Evolutionary conservation across 2,888 invertebrate genomes (phyloP), one percentile per base, ranked within the genome.

Genomic region (Branchipolynoe longqiensis): DNA sequence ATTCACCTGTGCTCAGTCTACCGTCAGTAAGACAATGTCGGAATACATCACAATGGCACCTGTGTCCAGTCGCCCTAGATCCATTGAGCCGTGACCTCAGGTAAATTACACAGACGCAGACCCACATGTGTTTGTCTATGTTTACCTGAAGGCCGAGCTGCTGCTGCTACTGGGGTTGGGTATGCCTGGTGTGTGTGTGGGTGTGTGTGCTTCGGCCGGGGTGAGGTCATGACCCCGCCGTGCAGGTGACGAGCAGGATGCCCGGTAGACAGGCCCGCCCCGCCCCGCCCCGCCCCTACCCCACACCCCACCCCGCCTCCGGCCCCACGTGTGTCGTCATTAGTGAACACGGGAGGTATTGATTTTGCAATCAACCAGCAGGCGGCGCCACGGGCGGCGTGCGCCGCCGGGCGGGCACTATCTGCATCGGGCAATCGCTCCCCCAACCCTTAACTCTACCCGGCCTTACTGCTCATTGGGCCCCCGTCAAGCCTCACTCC

Each of bases 321-420:
- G n/a, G 36, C 69, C 38, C 69, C 22, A 33, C 69, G 36, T 38
- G 38, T 69, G 69, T 36, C 69, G 69, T 69, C 69, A 69, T 69
- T 36, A 69, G 69, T 69, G 69, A 69, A 69, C 69, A 38, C 69
- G 14, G 38, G 3, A 6, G 14, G 69, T 25, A 69, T 69, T 69
- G 69, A 69, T 69, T 69, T 38, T 69, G n/a, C 14, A 31, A 69
- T 33, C 69, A 8, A n/a, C 36, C 36, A 18, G 69, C n/a, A 69
- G 69, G 38, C 22, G 69, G 69, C 48, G 8, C 48, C 48, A 18
- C 48, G 8, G 48, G 48, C 8, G 48, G 48, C 18, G 48, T 12
- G 8, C 8, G 48, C 48, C 18, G 48, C 18, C 8, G 48, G 18
- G 48, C 8, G 48, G 48, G 48, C n/a, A n/a, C n/a, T n/a, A n/a